Evolutionary conservation across 2,797 vertebrate species (phyloP).

Genomic region (Rhinatrema bivittatum): DNA sequence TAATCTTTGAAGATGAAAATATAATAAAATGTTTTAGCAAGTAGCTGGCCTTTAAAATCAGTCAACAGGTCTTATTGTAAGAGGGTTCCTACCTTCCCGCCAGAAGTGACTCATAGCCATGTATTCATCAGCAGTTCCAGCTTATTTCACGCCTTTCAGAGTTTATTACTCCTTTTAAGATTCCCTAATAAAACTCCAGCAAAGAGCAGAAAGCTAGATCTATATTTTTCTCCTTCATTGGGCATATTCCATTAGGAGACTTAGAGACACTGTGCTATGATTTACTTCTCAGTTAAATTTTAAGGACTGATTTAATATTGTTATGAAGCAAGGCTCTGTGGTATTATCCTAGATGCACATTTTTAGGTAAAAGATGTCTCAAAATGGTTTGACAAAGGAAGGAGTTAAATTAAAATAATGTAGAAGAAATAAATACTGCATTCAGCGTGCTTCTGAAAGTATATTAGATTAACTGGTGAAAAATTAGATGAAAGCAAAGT

Average conservation of each 20-base stretch:
- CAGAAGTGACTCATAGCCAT: background rate
- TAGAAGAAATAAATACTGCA: slow-evolving; percentile 1
- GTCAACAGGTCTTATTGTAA: background rate
- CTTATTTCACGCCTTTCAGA: slow-evolving; percentile 19
- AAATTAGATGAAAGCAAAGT: too few species aligned
- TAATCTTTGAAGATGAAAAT: background rate
- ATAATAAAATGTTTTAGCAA: background rate
- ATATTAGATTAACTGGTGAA: too few species aligned
- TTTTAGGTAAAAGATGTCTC: slow-evolving; percentile 25
- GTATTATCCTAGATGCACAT: slow-evolving; percentile 4
- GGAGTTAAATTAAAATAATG: background rate
- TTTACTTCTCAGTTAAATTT: slow-evolving; percentile 32
- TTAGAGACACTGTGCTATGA: slow-evolving; percentile 17
- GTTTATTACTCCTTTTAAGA: slow-evolving; percentile 23
- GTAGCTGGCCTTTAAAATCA: background rate
- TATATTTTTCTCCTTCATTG: slow-evolving; percentile 1
- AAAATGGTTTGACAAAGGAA: slow-evolving; percentile 7
- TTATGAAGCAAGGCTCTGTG: slow-evolving; percentile 11
- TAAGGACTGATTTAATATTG: slow-evolving; percentile 21
- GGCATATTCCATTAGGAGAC: slow-evolving; percentile 26
- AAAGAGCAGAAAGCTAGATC: slow-evolving; percentile 11
- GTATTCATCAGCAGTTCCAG: slow-evolving; percentile 11
- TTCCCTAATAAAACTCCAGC: slow-evolving; percentile 17
- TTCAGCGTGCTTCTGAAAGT: too few species aligned
- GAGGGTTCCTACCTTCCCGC: background rate